Evolutionary conservation across 2,888 invertebrate genomes (phyloP), one percentile per base, ranked within the genome.

Genomic region (Phalera bucephala): DNA sequence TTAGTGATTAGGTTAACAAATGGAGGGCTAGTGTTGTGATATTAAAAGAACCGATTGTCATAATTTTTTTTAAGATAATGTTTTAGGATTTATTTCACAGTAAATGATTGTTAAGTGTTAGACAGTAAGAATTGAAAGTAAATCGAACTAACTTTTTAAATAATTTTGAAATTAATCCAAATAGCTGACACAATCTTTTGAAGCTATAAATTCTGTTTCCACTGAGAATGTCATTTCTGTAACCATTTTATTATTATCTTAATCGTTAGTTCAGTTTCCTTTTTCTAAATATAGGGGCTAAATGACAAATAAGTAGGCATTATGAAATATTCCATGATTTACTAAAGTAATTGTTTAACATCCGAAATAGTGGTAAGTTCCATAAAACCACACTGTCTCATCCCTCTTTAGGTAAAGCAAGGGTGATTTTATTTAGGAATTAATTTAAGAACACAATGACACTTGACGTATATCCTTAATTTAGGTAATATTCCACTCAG

Each of bases 21-120:
- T 71, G 70, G 75, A 80, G 74, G 75, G 72, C 72, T 71, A 51
- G 41, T 64, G 52, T 64, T 79, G 81, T 83, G 80, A 80, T 82
- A 78, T 64, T 65, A 55, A 36, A 32, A 34, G 46, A 53, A 55
- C 60, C 31, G 35, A 51, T 45, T 60, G 75, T 82, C 80, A 80
- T 81, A 80, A 73, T 45, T 65, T 45, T 40, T 46, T n/a, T n/a
- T n/a, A n/a, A n/a, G n/a, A n/a, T n/a, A n/a, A n/a, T n/a, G n/a
- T n/a, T n/a, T n/a, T n/a, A n/a, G n/a, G n/a, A n/a, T n/a, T n/a
- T n/a, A n/a, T n/a, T n/a, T n/a, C 31, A 33, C 0, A 5, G 25
- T 44, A 39, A 38, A 35, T 17, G 26, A 31, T 33, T 33, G 14
- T 39, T 52, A 44, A 15, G 39, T 45, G 31, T 38, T 43, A 40